A percentile compares a stretch with the other conserved stretches of the same genome.
Evolutionary conservation across 2,888 invertebrate species (phyloP).

Genomic region (Azorinus chamasolen): DNA sequence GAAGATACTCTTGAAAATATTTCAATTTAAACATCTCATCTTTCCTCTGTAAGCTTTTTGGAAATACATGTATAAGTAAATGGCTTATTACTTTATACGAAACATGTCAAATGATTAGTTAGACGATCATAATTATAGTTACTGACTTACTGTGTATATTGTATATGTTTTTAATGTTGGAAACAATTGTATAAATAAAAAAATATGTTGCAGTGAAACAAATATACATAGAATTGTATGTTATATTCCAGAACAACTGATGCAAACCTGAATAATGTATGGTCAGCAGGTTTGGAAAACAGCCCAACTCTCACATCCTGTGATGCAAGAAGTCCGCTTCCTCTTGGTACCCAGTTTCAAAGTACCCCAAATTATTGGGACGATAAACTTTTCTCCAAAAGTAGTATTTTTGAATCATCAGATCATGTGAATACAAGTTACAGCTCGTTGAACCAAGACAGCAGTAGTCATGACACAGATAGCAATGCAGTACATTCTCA

Average conservation of each 20-base stretch:
- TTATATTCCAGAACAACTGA: constrained; percentile 60
- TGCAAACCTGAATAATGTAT: constrained; percentile 65
- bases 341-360: constrained; percentile 54
- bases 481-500: background rate
- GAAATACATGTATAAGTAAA: too few relatives aligned
- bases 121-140: too few relatives aligned
- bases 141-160: too few relatives aligned
- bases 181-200: too few relatives aligned
- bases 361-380: constrained; percentile 63
- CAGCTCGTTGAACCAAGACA: constrained; percentile 4
- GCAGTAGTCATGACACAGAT: background rate
- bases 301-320: constrained; percentile 44
- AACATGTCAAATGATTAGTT: too few relatives aligned
- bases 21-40: too few relatives aligned
- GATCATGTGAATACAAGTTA: constrained; percentile 3
- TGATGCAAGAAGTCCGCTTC: constrained; percentile 57
- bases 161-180: too few relatives aligned
- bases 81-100: too few relatives aligned
- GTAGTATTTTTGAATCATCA: constrained; percentile 4
- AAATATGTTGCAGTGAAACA: too few relatives aligned
- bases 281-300: constrained; percentile 71
- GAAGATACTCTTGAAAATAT: too few relatives aligned
- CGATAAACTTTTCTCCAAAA: constrained; percentile 19
- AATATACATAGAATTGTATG: too few relatives aligned
- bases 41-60: too few relatives aligned